Base-by-base conservation (phyloP, 2,888 invertebrate species). In the Achlya flavicornis region DNA sequence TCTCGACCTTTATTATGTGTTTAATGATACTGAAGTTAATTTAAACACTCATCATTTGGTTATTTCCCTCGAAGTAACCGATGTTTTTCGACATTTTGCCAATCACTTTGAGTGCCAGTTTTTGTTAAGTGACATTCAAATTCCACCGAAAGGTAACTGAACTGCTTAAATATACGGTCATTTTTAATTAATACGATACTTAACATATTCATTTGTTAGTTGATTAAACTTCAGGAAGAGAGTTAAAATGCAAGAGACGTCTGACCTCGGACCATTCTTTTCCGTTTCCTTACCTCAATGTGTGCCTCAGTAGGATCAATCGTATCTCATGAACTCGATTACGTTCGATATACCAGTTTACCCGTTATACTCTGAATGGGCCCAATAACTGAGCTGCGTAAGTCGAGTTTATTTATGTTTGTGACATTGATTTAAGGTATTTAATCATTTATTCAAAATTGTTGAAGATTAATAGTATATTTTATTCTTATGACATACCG, bases 341-440 rank as follows among this genome's bases (percentile, higher is more conserved):
- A 48, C 48, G n/a, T 48, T 48, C n/a, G 4, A 14, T 53, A 48
- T 48, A 53, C 53, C 53, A 53, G 53, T 53, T 53, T 10, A 19
- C 53, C 53, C 53, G 53, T 53, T 53, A 53, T 10, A 10, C 19
- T 1, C 53, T 53, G 53, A 5, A 53, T 53, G 53, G 19, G 53
- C 19, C 19, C 53, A n/a, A 53, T 48, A 53, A 10, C 14, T n/a
- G n/a, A 48, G 12, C 8, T 53, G 19, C 53, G 53, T 16, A 35
- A 0, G 5, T 6, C n/a, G 26, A 26, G 26, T 26, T 26, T 26
- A 26, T 26, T 26, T 26, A 26, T 26, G 26, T 26, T 26, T 26
- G 26, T 26, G 26, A 26, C 26, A 26, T 26, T 26, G 26, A 26
- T 26, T 26, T 26, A 26, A 1, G 26, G 26, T 26, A 26, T 26